Base-by-base conservation (phyloP, 2,113 vertebrate species). In the Dinomys branickii region DNA sequence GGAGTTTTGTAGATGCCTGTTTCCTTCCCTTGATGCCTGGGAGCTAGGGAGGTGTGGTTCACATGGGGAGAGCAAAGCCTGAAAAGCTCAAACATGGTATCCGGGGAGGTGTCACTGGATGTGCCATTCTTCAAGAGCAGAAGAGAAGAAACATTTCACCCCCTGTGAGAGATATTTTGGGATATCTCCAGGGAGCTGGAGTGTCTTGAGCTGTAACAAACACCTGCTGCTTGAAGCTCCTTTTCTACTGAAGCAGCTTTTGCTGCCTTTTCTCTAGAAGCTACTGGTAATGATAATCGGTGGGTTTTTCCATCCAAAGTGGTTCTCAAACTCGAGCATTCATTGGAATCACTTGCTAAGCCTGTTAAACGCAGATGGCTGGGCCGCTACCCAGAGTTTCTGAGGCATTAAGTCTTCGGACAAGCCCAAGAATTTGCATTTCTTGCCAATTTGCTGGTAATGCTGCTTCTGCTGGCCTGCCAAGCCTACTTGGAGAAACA, bases 121-220 rank as follows among this genome's bases (percentile, higher is more conserved):
- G 85, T 83, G 85, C 63, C 82, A 87, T 95, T 95, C 92, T 85
- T 90, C 90, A 94, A 92, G 33, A 85, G 96, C 85, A 88, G 54
- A 47, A 90, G 30, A 54, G 16, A 47, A 22, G 38, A 94, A 50
- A 41, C 33, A 44, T 35, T 82, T 90, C 84, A 24, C 80, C 54
- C 35, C 50, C 6, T 3, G 19, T 35, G 84, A 88, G 71, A 85
- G 81, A 11, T 83, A 50, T 73, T 92, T 26, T 2, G 71, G 94
- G 90, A 90, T 65, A 4, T 1, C 24, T 84, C 50, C 19, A 7
- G 4, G 84, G 77, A 12, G 4, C 20, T 3, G 11, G 10, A 22
- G 28, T 20, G 54, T 44, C 69, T 28, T 14, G 54, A 28, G 63
- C 8, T 6, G 22, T 67, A 19, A 41, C 52, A 33, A 5, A 35